Evolutionary conservation across 2,113 vertebrate genomes (phyloP).

Genomic region (Alces alces): DNA sequence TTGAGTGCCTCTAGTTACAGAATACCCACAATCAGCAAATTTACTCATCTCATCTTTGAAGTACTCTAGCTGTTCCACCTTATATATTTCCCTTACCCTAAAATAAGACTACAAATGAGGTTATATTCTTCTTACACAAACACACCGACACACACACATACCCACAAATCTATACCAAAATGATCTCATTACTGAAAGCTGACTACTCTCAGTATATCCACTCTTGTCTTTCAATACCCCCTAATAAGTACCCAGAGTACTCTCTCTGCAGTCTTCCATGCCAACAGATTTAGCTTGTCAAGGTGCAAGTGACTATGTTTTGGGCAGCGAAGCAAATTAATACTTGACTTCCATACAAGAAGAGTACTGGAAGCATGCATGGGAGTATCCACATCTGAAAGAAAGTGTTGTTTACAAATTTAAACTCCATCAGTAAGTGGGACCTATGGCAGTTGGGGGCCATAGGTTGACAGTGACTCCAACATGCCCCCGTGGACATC

Average conservation of each 20-base stretch:
- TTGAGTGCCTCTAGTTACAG: slow-evolving; percentile 10
- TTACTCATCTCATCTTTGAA: neutral
- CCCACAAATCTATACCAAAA: neutral
- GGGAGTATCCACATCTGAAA: neutral
- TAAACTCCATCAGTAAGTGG: rapidly evolving
- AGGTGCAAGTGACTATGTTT: neutral
- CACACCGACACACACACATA: neutral
- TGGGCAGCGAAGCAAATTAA: neutral
- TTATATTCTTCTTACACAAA: neutral
- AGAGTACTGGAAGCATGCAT: neutral
- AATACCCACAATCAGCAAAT: slow-evolving; percentile 34
- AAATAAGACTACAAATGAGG: neutral
- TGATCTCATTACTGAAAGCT: neutral
- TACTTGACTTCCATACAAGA: neutral
- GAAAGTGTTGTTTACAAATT: neutral
- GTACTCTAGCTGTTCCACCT: neutral
- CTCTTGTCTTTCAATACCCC: neutral
- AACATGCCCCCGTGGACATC: neutral
- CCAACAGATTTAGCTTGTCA: neutral
- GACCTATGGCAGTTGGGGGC: neutral
- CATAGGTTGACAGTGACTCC: neutral
- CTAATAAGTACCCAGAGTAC: neutral
- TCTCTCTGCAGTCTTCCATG: neutral
- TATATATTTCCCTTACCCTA: neutral
- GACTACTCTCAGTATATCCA: neutral